Base-by-base conservation (phyloP, 2,888 invertebrate genomes). In the Nymphalis c-album region DNA sequence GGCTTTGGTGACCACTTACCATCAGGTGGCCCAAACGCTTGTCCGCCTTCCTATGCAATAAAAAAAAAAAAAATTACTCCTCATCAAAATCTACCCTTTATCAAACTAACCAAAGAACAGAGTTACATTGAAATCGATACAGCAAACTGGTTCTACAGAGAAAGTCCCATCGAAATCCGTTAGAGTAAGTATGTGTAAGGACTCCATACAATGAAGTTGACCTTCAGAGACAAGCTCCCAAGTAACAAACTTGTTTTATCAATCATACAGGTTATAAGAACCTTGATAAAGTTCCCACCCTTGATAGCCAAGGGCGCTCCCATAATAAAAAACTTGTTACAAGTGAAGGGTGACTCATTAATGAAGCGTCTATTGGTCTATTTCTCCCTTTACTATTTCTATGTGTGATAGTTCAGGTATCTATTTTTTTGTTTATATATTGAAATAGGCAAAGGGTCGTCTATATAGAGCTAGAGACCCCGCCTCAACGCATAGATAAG, bases 121-220 rank as follows among this genome's bases (percentile, higher is more conserved):
- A 31, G 26, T 6, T 31, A 31, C 26, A 31, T 31, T 31, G 26
- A 31, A 20, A 22, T 4, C 8, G 10, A 22, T 16, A 51, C 22
- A 22, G 17, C 31, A 35, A 55, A 55, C 55, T 31, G 55, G 55
- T 55, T 17, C n/a, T 13, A 50, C 31, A 1, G 55, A 31, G 55
- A 55, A 55, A 55, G 55, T 31, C n/a, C 7, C 55, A 55, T 55
- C 55, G 6, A 55, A 55, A 55, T 53, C 55, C 55, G 55, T 55
- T 53, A 53, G 2, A 26, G 31, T n/a, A 31, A n/a, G 31, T 55
- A 2, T 17, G 6, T 17, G n/a, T 31, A 55, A 8, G 31, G n/a
- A 13, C 1, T 0, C 13, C 13, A 40, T 40, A 40, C 13, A 13
- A 40, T 40, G 10, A 4, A 40, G 13, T 13, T 10, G 55, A 35